These are phyloP conservation scores for Crotalus horridus DNA, from an alignment of 2,113 vertebrate genomes.

Conservation along the genomic window DNA sequence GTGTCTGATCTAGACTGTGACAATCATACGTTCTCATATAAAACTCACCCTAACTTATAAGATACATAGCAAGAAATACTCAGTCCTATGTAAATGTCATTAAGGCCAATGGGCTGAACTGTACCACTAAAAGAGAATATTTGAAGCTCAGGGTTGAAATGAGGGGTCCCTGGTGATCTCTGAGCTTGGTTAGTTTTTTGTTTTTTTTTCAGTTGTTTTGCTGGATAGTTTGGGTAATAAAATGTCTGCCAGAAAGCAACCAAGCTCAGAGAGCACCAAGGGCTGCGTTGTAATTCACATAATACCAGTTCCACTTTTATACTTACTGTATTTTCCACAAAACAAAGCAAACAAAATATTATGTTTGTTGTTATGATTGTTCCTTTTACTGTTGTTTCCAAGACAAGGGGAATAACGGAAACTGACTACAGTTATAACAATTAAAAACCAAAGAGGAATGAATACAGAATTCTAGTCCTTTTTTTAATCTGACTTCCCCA, in stretches of 20 bases:
- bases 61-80: not conserved
- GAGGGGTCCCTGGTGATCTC: not conserved
- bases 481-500: not conserved
- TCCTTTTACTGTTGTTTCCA: not conserved
- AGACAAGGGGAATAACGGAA: not conserved
- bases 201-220: not conserved
- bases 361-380: constrained; percentile 4
- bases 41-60: not conserved
- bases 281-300: not conserved
- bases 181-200: too few relatives aligned
- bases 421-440: not conserved
- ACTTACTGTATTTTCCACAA: not conserved
- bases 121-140: not conserved
- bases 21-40: not conserved
- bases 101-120: constrained; percentile 5
- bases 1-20: not conserved
- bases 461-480: not conserved
- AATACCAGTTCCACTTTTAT: constrained; percentile 34
- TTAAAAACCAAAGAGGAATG: not conserved
- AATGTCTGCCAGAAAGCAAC: not conserved
- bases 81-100: constrained; percentile 1
- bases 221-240: not conserved
- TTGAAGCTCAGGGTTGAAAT: not conserved
- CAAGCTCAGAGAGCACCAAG: not conserved
- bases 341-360: constrained; percentile 14